Conservation (phyloP, 2,888 invertebrate species). For the Clunio marinus region DNA sequence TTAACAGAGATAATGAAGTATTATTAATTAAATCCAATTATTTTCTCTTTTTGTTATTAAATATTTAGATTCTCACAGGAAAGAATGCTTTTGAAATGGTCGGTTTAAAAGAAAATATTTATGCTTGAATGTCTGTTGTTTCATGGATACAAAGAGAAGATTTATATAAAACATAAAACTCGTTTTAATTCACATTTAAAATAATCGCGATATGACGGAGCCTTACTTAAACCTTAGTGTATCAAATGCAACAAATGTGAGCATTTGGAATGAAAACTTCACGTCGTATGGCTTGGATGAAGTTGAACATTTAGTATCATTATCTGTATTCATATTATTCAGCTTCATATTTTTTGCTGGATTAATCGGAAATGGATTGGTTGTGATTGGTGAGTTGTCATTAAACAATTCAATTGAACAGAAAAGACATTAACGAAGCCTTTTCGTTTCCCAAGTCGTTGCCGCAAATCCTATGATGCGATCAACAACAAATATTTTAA, state of each 20-base stretch:
- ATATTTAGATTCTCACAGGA: no score
- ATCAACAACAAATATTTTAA: slow-evolving; percentile 86
- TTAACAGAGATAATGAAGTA: no score
- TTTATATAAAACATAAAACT: background rate
- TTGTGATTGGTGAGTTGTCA: slow-evolving; percentile 60
- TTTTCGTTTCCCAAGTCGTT: slow-evolving; percentile 64
- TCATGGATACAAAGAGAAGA: no score
- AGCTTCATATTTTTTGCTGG: slow-evolving; percentile 82
- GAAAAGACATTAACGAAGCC: background rate
- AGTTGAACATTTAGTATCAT: slow-evolving; percentile 62
- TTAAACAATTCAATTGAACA: background rate
- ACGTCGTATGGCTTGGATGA: slow-evolving; percentile 7
- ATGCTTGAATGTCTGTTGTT: no score
- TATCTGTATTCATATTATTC: slow-evolving; percentile 78
- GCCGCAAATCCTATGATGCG: slow-evolving; percentile 83
- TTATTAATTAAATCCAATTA: no score
- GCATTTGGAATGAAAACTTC: background rate
- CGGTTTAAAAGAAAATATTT: no score
- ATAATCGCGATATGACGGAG: slow-evolving; percentile 13
- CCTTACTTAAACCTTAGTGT: background rate
- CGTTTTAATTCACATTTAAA: background rate
- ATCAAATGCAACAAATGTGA: slow-evolving; percentile 8
- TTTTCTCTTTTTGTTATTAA: no score
- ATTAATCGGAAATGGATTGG: slow-evolving; percentile 80
- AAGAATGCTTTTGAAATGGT: no score